Evolutionary conservation across 2,888 invertebrate species (phyloP).

Genomic region (Pandemis corylana): DNA sequence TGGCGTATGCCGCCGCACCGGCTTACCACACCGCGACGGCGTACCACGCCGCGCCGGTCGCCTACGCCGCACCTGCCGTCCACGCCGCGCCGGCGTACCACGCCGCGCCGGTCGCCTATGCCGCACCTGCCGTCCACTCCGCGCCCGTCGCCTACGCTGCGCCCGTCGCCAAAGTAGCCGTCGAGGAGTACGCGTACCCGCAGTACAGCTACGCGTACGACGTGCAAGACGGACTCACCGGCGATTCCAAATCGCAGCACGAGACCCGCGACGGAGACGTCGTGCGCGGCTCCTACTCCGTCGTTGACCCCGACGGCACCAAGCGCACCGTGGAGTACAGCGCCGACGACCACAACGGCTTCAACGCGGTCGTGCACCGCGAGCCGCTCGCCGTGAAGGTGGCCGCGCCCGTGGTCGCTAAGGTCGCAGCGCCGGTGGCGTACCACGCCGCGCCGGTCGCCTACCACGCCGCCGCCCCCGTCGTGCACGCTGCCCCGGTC

Average conservation of each 20-base stretch:
- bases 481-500: slow-evolving; percentile 43
- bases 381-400: slow-evolving; percentile 70
- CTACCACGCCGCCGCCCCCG: slow-evolving; percentile 47
- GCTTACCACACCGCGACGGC: slow-evolving; percentile 53
- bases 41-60: slow-evolving; percentile 62
- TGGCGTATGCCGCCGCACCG: slow-evolving; percentile 71
- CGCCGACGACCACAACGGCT: slow-evolving; percentile 79
- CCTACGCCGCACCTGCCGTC: slow-evolving; percentile 51
- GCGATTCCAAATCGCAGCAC: slow-evolving; percentile 78
- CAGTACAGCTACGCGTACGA: slow-evolving; percentile 78
- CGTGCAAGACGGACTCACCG: slow-evolving; percentile 78
- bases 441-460: slow-evolving; percentile 45
- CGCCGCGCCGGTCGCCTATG: slow-evolving; percentile 59
- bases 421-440: slow-evolving; percentile 50
- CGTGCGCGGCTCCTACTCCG: slow-evolving; percentile 80
- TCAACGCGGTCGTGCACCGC: slow-evolving; percentile 80
- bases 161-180: slow-evolving; percentile 49
- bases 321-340: slow-evolving; percentile 82
- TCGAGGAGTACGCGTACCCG: slow-evolving; percentile 62
- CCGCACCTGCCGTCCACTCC: slow-evolving; percentile 58
- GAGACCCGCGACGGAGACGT: slow-evolving; percentile 80
- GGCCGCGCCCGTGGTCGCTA: slow-evolving; percentile 47
- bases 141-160: slow-evolving; percentile 11
- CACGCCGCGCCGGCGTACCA: slow-evolving; percentile 60
- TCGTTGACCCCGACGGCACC: slow-evolving; percentile 79